Evolutionary conservation across 2,113 vertebrate species (phyloP).

Genomic region (Heterotilapia buettikoferi): DNA sequence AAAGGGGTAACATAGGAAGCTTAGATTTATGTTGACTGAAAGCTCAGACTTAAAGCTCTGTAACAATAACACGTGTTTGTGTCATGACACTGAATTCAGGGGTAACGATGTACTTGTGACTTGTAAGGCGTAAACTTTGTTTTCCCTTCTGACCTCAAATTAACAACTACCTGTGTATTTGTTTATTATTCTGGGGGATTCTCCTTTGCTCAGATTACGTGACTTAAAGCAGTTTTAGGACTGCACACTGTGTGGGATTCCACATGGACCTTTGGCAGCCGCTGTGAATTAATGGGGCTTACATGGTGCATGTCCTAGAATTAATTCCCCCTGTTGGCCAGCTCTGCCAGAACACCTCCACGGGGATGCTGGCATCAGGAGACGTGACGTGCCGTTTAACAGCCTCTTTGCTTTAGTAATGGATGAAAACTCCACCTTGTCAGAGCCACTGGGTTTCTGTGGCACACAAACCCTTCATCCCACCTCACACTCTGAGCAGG

Average conservation of each 20-base stretch:
- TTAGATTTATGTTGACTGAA: not conserved
- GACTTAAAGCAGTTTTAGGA: not conserved
- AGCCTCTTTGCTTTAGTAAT: constrained; percentile 5
- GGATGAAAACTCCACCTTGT: not conserved
- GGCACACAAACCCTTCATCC: not conserved
- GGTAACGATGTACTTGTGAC: not conserved
- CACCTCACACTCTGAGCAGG: not conserved
- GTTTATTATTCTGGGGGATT: not conserved
- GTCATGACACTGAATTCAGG: not conserved
- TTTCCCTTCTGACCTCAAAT: not conserved
- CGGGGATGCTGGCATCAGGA: constrained; percentile 12
- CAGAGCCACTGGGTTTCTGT: not conserved
- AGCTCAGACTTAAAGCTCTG: not conserved
- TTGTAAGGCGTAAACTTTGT: not conserved
- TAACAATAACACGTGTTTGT: not conserved
- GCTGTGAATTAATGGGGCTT: constrained; percentile 16
- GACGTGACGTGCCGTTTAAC: constrained; percentile 27
- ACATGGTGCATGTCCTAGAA: constrained; percentile 28
- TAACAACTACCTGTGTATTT: not conserved
- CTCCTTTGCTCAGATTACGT: not conserved
- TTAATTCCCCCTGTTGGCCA: constrained; percentile 27
- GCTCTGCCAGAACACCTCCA: not conserved
- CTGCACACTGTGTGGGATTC: not conserved
- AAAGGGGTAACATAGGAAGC: not conserved
- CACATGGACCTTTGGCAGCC: not conserved